These are phyloP conservation scores for Hirundo rustica DNA, from an alignment of 2,797 vertebrate species.

Conservation along the genomic window DNA sequence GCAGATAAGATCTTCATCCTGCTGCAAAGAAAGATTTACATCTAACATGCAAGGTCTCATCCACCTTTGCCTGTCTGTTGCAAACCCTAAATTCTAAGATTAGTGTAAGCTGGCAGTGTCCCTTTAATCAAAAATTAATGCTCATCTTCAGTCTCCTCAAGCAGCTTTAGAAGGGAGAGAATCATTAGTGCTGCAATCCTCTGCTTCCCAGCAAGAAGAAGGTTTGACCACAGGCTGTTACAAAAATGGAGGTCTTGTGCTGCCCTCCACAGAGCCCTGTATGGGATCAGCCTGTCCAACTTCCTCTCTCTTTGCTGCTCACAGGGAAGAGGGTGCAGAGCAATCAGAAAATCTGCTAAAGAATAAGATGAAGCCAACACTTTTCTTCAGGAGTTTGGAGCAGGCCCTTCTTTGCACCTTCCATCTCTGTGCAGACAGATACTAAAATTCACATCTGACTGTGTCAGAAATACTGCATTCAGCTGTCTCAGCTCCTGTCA, in stretches of 20 bases:
- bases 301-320: not conserved
- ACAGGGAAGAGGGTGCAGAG: not conserved
- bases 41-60: not conserved
- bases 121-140: constrained; percentile 68
- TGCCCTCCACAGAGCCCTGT: not conserved
- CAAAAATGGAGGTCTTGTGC: not conserved
- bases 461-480: not conserved
- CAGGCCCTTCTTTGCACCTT: not conserved
- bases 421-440: not conserved
- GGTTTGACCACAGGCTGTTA: not conserved
- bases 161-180: constrained; percentile 5
- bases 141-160: constrained; percentile 31
- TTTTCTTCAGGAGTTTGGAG: not conserved
- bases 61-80: not conserved
- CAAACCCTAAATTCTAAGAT: not conserved
- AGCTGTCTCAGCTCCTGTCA: not conserved
- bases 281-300: not conserved
- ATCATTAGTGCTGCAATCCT: not conserved
- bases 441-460: not conserved
- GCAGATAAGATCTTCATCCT: not conserved
- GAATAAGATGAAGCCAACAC: not conserved
- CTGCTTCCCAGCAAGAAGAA: not conserved
- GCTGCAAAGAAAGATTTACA: constrained; percentile 3
- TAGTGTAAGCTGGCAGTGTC: constrained; percentile 7
- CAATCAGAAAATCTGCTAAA: not conserved